These are phyloP conservation scores for Conistra vaccinii DNA, from an alignment of 2,888 invertebrate species.

Conservation along the genomic window DNA sequence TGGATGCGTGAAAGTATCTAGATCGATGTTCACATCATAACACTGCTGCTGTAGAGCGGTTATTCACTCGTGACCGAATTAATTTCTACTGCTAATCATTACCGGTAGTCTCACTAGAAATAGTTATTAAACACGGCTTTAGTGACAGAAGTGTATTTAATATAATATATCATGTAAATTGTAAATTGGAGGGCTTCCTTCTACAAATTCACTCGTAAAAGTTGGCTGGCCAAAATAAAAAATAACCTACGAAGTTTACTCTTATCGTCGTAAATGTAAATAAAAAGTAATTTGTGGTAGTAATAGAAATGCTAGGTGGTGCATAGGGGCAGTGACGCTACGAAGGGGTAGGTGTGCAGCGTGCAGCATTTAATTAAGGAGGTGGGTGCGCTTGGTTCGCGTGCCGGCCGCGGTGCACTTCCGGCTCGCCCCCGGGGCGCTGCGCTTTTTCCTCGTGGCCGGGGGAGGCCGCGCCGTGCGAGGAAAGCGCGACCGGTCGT, in stretches of 20 bases:
- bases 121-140: slow-evolving; percentile 3
- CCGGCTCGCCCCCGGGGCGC: slow-evolving; percentile 86
- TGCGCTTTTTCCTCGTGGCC: slow-evolving; percentile 86
- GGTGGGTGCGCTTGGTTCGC: slow-evolving; percentile 88
- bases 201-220: slow-evolving; percentile 1
- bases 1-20: slow-evolving; percentile 63
- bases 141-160: neutral
- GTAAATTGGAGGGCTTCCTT: neutral
- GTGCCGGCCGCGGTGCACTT: slow-evolving; percentile 88
- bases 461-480: slow-evolving; percentile 78
- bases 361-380: slow-evolving; percentile 89
- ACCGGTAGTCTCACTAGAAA: slow-evolving; percentile 23
- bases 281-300: slow-evolving; percentile 51
- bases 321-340: slow-evolving; percentile 58
- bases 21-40: slow-evolving; percentile 65
- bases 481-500: slow-evolving; percentile 89
- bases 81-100: slow-evolving; percentile 64
- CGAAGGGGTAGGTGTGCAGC: slow-evolving; percentile 83
- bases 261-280: slow-evolving; percentile 31
- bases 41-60: slow-evolving; percentile 67
- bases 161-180: neutral
- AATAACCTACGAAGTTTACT: neutral
- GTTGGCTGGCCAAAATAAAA: neutral
- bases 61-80: slow-evolving; percentile 73
- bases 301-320: slow-evolving; percentile 54